Evolutionary conservation across 30 jellyfish, hydroid and myxozoan genomes (phyloP), one percentile per base, ranked within the genome.

Genomic region (Aurelia sp.): DNA sequence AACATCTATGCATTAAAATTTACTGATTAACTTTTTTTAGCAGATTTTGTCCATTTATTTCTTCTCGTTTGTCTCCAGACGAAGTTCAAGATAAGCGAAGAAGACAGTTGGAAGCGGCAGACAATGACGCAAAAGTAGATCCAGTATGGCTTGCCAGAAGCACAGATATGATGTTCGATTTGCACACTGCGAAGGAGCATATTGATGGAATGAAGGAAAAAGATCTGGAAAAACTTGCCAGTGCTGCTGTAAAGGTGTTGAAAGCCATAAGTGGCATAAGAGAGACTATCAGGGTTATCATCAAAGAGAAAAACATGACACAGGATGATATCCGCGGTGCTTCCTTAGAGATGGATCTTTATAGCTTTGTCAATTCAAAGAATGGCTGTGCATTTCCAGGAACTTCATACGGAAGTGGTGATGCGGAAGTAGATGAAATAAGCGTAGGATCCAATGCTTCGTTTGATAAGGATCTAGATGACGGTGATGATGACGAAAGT

Each of bases 181-280:
- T 84, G 50, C 84, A 84, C 33, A 20, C 75, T 18, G 82, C 75
- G 13, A 84, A 9, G 65, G 76, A 66, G 73, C 57, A 44, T 13
- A 50, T 84, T 4, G 15, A 19, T 22, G 66, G 17, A 6, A 60
- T 61, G 73, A 47, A 48, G 21, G 18, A 22, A 4, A 37, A 16
- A 5, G 41, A 27, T 23, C 9, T 84, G 21, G 18, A 73, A 13
- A 63, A 51, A 23, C 62, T 84, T 23, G 93, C 48, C 7, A 48
- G 57, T 52, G 82, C 57, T 47, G 87, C 84, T 5, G 51, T 68
- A 6, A 27, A 47, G 55, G 63, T 37, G 27, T 74, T 67, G 52
- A 23, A 31, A 10, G 82, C 70, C 16, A 23, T 71, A n/a, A 77
- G 63, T 13, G 71, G 16, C 4, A 73, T 51, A 22, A 73, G 71